Conservation (phyloP, 2,797 vertebrate genomes). For the Pachyuromys duprasi region DNA sequence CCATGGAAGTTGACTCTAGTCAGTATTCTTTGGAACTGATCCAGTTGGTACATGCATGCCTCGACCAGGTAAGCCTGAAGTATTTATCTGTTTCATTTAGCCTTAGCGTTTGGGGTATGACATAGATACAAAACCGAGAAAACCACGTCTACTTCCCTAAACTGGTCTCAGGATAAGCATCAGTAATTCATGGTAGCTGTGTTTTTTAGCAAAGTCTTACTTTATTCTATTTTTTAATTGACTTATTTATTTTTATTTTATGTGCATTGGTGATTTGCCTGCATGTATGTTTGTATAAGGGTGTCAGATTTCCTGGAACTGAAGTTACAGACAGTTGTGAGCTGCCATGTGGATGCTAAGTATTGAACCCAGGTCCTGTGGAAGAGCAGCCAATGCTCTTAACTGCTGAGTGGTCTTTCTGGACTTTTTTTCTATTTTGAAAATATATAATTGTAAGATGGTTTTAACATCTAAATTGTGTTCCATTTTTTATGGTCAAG, state of each 20-base stretch:
- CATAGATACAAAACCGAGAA: neutral
- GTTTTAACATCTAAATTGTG: constrained; percentile 50
- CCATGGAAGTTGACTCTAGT: constrained; percentile 95
- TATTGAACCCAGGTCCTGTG: neutral
- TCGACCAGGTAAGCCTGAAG: constrained; percentile 92
- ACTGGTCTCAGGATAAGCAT: neutral
- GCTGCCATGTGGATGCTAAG: neutral
- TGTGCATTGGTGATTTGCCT: neutral
- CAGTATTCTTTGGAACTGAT: constrained; percentile 93
- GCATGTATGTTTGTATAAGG: neutral
- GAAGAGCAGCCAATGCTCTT: neutral
- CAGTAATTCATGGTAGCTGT: neutral
- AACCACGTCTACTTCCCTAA: neutral
- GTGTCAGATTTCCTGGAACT: neutral
- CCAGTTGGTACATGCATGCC: constrained; percentile 95
- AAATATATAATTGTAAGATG: constrained; percentile 43
- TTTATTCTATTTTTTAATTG: constrained; percentile 31
- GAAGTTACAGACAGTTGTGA: neutral
- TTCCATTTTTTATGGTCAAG: constrained; percentile 54
- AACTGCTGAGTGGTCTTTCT: neutral
- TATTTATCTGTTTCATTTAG: constrained; percentile 31
- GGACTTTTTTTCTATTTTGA: constrained; percentile 16
- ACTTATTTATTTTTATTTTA: constrained; percentile 41
- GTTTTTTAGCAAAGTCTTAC: neutral
- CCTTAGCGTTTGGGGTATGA: neutral